Percentiles rank a stretch among this genome's conserved stretches.
Conservation (phyloP, 2,797 vertebrate genomes). For the Acipenser transmontanus region DNA sequence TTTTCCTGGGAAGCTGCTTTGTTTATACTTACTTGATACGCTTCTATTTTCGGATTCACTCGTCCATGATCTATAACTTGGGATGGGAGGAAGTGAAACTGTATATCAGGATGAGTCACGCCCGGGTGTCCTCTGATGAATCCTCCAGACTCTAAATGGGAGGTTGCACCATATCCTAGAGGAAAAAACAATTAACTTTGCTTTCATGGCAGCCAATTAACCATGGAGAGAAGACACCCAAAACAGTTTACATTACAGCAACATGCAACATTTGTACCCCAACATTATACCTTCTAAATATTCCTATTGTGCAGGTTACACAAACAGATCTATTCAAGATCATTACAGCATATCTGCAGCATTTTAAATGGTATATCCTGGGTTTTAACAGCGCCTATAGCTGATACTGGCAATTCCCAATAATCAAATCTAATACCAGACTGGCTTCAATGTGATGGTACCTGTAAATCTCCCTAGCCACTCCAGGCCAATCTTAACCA, state of each 20-base stretch:
- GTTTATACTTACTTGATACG: conserved; percentile 75
- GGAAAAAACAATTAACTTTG: background rate
- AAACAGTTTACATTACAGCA: background rate
- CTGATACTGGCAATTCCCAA: too few relatives aligned
- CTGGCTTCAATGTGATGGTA: conserved; percentile 34
- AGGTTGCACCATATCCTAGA: conserved; percentile 82
- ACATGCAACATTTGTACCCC: background rate
- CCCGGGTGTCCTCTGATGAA: conserved; percentile 80
- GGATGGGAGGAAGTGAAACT: conserved; percentile 94
- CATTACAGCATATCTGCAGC: background rate
- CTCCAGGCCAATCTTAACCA: conserved; percentile 82
- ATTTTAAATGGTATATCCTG: too few relatives aligned
- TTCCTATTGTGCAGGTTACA: too few relatives aligned
- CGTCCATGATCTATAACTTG: conserved; percentile 93
- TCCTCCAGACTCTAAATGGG: conserved; percentile 89
- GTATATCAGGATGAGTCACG: conserved; percentile 82
- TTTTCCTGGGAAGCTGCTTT: background rate
- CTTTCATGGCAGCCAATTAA: background rate
- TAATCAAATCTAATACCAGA: background rate
- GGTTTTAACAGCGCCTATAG: too few relatives aligned
- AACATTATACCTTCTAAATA: background rate
- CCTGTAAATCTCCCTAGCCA: conserved; percentile 85
- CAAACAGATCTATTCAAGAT: too few relatives aligned
- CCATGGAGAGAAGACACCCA: conserved; percentile 3
- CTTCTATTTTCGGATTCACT: conserved; percentile 69